Percentiles rank a stretch among this genome's conserved stretches.
Evolutionary conservation across 2,797 vertebrate genomes (phyloP).

Genomic region (Chloroceryle amazona): DNA sequence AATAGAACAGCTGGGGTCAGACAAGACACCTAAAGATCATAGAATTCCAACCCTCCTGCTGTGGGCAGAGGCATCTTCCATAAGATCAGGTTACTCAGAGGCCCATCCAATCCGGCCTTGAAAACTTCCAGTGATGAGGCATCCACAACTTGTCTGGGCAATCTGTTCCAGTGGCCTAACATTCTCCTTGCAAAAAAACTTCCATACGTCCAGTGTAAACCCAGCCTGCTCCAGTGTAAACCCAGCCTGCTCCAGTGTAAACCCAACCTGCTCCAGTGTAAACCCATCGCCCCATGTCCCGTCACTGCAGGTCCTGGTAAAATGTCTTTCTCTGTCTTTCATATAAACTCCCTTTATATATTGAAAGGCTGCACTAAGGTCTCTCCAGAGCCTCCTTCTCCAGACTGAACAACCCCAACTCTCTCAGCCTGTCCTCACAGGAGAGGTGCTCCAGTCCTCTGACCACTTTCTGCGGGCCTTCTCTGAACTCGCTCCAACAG

Average conservation of each 20-base stretch:
- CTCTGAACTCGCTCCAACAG: neutral
- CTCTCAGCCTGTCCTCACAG: neutral
- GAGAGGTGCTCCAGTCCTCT: neutral
- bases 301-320: neutral
- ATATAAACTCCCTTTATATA: neutral
- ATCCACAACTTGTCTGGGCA: neutral
- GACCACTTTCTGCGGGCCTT: neutral
- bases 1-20: fast-evolving
- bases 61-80: neutral
- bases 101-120: neutral
- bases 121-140: neutral
- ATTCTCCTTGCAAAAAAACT: neutral
- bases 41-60: neutral
- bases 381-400: neutral
- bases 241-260: neutral
- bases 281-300: neutral
- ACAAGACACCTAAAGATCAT: neutral
- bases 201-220: neutral
- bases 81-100: neutral
- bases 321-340: neutral
- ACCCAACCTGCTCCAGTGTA: neutral
- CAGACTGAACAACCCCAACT: neutral
- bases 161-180: neutral
- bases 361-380: neutral
- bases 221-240: neutral